Percentiles rank a stretch among this genome's conserved stretches.
Conservation (phyloP, 2,797 vertebrate genomes). For the Cottoperca gobio region DNA sequence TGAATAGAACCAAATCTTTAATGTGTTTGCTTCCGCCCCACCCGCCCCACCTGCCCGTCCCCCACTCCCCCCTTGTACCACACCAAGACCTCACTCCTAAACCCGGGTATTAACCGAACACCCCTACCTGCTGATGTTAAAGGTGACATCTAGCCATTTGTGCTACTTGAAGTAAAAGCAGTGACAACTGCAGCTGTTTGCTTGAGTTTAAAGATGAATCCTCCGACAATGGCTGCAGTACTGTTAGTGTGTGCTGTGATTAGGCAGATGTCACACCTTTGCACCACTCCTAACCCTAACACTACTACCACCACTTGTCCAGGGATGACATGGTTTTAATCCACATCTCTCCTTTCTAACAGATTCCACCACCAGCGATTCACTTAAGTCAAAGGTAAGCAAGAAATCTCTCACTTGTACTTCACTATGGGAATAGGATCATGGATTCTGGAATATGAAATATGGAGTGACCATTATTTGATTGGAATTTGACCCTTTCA, state of each 20-base stretch:
- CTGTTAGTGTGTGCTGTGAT: constrained; percentile 35
- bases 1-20: background rate
- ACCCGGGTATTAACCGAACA: background rate
- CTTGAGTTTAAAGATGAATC: background rate
- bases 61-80: rapidly evolving
- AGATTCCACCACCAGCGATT: constrained; percentile 92
- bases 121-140: constrained; percentile 5
- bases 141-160: constrained; percentile 28
- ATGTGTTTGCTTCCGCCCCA: no score
- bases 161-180: background rate
- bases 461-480: background rate
- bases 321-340: constrained; percentile 10
- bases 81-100: background rate
- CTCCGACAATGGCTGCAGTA: constrained; percentile 20
- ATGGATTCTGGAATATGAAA: background rate
- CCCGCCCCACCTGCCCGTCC: no score
- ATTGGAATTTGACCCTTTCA: constrained; percentile 62
- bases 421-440: background rate
- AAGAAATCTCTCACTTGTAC: background rate
- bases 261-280: constrained; percentile 13
- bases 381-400: constrained; percentile 92
- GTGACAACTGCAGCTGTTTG: background rate
- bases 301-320: background rate
- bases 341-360: constrained; percentile 47
- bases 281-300: constrained; percentile 1